A percentile compares a stretch with the other conserved stretches of the same genome.
These are phyloP conservation scores for Drosophila albomicans DNA, from an alignment of 1,140 invertebrate genomes.

Conservation along the genomic window DNA sequence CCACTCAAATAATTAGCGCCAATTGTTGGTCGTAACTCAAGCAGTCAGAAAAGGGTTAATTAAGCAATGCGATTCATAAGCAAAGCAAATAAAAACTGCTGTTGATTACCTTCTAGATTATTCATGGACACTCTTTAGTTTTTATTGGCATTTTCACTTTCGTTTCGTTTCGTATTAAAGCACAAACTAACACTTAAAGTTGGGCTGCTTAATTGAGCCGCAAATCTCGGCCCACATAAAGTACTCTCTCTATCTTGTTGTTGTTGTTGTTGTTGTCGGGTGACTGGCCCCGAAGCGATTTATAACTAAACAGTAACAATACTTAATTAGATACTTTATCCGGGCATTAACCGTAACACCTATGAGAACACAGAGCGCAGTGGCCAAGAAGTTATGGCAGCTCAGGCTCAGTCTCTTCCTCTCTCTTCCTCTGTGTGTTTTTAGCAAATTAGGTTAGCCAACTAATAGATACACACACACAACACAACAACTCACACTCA, in stretches of 20 bases:
- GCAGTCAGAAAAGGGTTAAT: slow-evolving; percentile 68
- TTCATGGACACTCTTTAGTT: background rate
- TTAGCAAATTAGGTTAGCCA: slow-evolving; percentile 78
- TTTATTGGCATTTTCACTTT: background rate
- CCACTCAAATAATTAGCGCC: slow-evolving; percentile 53
- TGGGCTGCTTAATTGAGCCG: slow-evolving; percentile 12
- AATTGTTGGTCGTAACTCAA: slow-evolving; percentile 57
- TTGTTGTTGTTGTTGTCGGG: background rate
- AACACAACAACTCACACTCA: background rate
- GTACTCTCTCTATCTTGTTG: background rate
- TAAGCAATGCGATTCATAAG: slow-evolving; percentile 39
- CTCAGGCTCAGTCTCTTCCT: slow-evolving; percentile 7
- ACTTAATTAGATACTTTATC: slow-evolving; percentile 79
- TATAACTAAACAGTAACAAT: slow-evolving; percentile 57
- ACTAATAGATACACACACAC: slow-evolving; percentile 68
- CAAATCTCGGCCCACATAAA: slow-evolving; percentile 24
- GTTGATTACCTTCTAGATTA: background rate
- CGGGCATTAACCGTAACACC: slow-evolving; percentile 74
- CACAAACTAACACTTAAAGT: slow-evolving; percentile 11
- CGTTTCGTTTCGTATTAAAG: background rate
- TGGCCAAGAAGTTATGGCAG: slow-evolving; percentile 69
- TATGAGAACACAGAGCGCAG: slow-evolving; percentile 48
- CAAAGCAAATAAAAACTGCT: slow-evolving; percentile 2
- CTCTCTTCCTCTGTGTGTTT: slow-evolving; percentile 36
- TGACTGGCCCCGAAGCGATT: slow-evolving; percentile 58